Percentiles rank a stretch among this genome's conserved stretches.
These are phyloP conservation scores for Sycophila sp. DNA, from an alignment of 1,140 invertebrate genomes.

Conservation along the genomic window DNA sequence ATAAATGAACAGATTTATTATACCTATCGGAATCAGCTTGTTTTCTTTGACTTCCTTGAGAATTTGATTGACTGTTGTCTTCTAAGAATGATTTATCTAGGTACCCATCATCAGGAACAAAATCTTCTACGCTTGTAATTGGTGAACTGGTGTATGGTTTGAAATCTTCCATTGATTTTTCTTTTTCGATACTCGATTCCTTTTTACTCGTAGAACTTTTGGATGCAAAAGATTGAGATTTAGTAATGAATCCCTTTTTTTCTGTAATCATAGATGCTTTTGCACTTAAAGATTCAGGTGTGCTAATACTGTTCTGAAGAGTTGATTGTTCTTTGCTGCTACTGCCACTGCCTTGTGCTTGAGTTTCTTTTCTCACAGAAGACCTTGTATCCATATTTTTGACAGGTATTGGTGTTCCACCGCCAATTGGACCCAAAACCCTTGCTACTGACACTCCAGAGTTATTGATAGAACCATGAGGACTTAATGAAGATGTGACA, in stretches of 20 bases:
- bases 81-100: conserved; percentile 86
- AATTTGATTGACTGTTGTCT: conserved; percentile 68
- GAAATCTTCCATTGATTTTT: conserved; percentile 41
- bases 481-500: conserved; percentile 57
- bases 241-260: conserved; percentile 45
- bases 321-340: background rate
- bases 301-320: conserved; percentile 9
- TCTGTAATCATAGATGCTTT: conserved; percentile 39
- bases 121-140: conserved; percentile 81
- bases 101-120: conserved; percentile 82
- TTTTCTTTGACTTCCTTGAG: conserved; percentile 63
- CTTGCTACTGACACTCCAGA: conserved; percentile 48
- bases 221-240: conserved; percentile 57
- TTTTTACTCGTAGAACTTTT: conserved; percentile 46
- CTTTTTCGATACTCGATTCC: conserved; percentile 33
- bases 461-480: conserved; percentile 42
- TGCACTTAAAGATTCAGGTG: conserved; percentile 13
- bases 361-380: conserved; percentile 49
- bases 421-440: conserved; percentile 61
- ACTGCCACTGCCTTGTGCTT: background rate
- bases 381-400: conserved; percentile 54
- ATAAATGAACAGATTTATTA: conserved; percentile 11
- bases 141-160: conserved; percentile 43
- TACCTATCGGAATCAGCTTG: conserved; percentile 74
- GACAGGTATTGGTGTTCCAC: conserved; percentile 63